Conservation (phyloP, 1,140 invertebrate genomes). For the Sinella curviseta region DNA sequence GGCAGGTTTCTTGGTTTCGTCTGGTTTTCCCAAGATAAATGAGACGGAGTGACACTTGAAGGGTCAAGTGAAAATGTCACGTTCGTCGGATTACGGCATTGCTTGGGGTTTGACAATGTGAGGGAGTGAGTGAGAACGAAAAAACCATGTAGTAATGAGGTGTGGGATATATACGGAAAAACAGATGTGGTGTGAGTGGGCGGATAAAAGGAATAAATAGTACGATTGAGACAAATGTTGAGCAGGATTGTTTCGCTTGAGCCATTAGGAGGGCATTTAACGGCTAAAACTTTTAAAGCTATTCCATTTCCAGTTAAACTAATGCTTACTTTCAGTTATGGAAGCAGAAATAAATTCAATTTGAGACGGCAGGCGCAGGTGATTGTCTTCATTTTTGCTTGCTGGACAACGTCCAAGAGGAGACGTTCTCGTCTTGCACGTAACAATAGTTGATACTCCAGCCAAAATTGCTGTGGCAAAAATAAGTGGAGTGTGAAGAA, state of each 20-base stretch:
- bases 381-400: background rate
- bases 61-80: constrained; percentile 18
- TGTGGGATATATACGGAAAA: background rate
- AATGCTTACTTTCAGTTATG: too few relatives aligned
- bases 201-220: background rate
- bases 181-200: background rate
- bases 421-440: too few relatives aligned
- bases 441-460: too few relatives aligned
- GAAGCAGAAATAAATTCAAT: too few relatives aligned
- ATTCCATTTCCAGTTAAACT: too few relatives aligned
- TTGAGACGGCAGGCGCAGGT: too few relatives aligned
- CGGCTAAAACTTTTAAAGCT: too few relatives aligned
- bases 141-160: too few relatives aligned
- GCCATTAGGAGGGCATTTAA: too few relatives aligned
- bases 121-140: background rate
- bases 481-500: too few relatives aligned
- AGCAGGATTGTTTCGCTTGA: background rate
- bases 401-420: background rate
- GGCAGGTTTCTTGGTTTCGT: background rate
- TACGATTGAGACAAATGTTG: background rate
- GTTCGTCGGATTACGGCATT: background rate
- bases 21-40: constrained; percentile 11
- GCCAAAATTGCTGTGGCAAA: background rate
- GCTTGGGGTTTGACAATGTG: background rate
- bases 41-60: background rate